These are phyloP conservation scores for Motacilla alba DNA, from an alignment of 2,113 vertebrate species.

Conservation along the genomic window DNA sequence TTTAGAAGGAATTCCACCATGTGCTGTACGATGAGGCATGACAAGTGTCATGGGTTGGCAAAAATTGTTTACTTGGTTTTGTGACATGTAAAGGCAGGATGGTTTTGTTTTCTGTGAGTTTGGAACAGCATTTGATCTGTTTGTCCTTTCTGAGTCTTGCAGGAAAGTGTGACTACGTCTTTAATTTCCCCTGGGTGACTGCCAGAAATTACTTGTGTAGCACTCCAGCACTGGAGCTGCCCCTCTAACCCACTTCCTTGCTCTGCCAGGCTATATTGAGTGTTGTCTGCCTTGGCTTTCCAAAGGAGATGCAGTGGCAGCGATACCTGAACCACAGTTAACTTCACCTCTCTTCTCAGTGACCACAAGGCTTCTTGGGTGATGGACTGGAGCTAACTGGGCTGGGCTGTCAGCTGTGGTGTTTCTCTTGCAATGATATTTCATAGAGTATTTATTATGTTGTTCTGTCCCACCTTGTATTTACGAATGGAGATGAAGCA, in stretches of 20 bases:
- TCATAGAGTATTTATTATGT: not conserved
- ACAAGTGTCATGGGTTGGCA: not conserved
- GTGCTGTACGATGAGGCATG: accelerated
- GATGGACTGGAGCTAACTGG: not conserved
- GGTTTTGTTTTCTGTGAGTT: not conserved
- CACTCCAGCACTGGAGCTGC: not conserved
- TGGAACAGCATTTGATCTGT: not conserved
- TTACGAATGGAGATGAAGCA: not conserved
- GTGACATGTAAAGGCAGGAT: not conserved
- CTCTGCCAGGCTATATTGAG: accelerated
- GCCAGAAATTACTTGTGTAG: not conserved
- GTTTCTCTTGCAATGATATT: not conserved
- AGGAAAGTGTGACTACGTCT: not conserved
- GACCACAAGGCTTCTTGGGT: not conserved
- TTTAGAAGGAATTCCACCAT: not conserved
- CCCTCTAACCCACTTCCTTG: not conserved
- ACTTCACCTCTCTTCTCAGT: not conserved
- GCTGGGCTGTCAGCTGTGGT: not conserved
- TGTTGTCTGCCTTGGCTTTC: not conserved
- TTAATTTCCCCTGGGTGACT: not conserved
- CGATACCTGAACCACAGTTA: not conserved
- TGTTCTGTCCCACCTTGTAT: not conserved
- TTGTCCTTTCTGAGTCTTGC: not conserved
- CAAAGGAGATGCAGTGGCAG: not conserved
- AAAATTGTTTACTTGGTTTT: not conserved